Percentiles rank a stretch among this genome's conserved stretches.
phyloP scores from a whole-genome alignment of 2,113 vertebrate genomes.

The Protobothrops mucrosquamatus region DNA sequence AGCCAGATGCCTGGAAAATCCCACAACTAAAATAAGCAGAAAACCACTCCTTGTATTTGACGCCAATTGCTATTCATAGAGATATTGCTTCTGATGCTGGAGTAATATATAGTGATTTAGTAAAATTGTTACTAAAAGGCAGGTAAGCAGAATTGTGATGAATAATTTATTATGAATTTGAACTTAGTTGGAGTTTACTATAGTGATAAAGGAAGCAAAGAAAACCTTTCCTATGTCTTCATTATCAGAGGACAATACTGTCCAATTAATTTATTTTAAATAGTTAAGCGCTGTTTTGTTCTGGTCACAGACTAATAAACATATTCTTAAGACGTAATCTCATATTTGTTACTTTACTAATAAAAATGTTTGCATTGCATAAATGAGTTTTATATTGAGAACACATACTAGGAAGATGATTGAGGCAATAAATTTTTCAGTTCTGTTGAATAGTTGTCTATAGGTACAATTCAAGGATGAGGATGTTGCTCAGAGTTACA shows the following conservation, averaged over 20 bases:
- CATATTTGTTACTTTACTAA: neutral
- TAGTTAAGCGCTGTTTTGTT: neutral
- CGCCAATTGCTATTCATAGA: neutral
- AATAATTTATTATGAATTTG: neutral
- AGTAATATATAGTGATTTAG: neutral
- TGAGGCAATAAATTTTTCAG: neutral
- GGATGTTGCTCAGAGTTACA: neutral
- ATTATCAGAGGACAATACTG: neutral
- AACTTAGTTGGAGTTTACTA: neutral
- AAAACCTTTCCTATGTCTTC: neutral
- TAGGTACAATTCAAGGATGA: neutral
- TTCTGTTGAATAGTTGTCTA: neutral
- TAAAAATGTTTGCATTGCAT: neutral
- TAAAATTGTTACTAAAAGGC: neutral
- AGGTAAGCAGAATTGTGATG: neutral
- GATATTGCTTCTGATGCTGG: neutral
- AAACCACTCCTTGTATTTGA: neutral
- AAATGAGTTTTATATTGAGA: neutral
- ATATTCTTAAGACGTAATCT: neutral
- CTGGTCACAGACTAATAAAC: neutral
- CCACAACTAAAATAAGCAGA: neutral
- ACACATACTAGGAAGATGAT: neutral
- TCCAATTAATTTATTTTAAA: neutral
- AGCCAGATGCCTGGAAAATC: neutral
- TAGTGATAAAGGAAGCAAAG: neutral